Percentiles rank a stretch among this genome's conserved stretches.
Evolutionary conservation across 2,888 invertebrate species (phyloP).

Genomic region (Phrixothrix hirtus): DNA sequence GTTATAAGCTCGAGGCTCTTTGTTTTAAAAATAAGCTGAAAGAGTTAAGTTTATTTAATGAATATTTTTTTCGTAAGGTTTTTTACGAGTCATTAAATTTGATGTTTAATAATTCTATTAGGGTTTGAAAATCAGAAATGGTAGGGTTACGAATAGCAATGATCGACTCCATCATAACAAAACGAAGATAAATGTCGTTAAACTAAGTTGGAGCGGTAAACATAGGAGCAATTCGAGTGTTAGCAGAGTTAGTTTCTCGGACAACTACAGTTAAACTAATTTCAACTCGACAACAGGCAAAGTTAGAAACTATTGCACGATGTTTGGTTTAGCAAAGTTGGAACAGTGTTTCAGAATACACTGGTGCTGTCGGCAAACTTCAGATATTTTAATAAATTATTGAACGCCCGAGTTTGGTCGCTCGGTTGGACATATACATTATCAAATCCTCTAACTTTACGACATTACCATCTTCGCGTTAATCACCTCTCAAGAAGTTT

Average conservation of each 20-base stretch:
- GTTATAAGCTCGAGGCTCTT: too few species aligned
- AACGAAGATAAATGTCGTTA: slow-evolving; percentile 47
- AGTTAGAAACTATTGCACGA: slow-evolving; percentile 53
- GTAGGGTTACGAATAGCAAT: slow-evolving; percentile 11
- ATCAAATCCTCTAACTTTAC: slow-evolving; percentile 37
- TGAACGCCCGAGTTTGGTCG: slow-evolving; percentile 29
- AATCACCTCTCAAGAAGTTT: slow-evolving; percentile 31
- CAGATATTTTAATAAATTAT: slow-evolving; percentile 45
- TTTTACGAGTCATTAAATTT: too few species aligned
- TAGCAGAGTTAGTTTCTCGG: slow-evolving; percentile 41
- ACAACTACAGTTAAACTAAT: slow-evolving; percentile 52
- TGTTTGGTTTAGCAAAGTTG: slow-evolving; percentile 52
- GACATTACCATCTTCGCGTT: slow-evolving; percentile 37
- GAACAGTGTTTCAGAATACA: slow-evolving; percentile 49
- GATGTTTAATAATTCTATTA: too few species aligned
- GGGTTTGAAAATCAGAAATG: slow-evolving; percentile 5
- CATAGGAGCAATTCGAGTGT: slow-evolving; percentile 40
- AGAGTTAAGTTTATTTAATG: too few species aligned
- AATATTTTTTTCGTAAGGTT: too few species aligned
- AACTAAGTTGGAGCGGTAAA: slow-evolving; percentile 42
- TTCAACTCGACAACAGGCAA: slow-evolving; percentile 47
- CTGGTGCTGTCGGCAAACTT: slow-evolving; percentile 39
- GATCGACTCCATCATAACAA: slow-evolving; percentile 33
- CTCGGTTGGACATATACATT: slow-evolving; percentile 33
- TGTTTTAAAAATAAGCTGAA: too few species aligned